phyloP scores from a whole-genome alignment of 2,113 vertebrate species.

The Corvus hawaiiensis region DNA sequence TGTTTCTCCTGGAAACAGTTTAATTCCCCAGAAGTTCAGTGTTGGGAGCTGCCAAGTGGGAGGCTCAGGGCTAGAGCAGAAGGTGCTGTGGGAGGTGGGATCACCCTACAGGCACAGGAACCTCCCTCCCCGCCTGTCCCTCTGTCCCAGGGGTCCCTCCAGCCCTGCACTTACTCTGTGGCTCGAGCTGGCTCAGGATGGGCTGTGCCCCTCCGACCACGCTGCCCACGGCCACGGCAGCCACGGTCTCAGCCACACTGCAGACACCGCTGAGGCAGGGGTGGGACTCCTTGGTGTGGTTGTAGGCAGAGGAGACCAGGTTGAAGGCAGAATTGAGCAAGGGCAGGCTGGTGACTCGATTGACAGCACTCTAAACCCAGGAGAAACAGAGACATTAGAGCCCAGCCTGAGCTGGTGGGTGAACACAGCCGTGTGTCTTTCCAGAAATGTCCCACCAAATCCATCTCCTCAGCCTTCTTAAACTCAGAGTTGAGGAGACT shows the following conservation, averaged over 20 bases:
- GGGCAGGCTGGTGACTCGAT: conserved; percentile 78
- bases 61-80: not conserved
- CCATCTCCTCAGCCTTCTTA: not conserved
- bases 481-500: not conserved
- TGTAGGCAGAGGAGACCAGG: conserved; percentile 80
- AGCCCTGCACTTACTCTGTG: conserved; percentile 80
- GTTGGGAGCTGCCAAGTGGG: not conserved
- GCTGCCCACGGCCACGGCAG: conserved; percentile 75
- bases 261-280: conserved; percentile 84
- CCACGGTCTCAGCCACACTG: conserved; percentile 80
- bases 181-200: conserved; percentile 83
- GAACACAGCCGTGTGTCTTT: fast-evolving
- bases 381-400: not conserved
- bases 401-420: not conserved
- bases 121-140: not conserved
- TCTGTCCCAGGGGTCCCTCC: not conserved
- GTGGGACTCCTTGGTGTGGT: conserved; percentile 81
- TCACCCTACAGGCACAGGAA: not conserved
- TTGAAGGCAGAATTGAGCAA: conserved; percentile 84
- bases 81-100: not conserved
- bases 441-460: not conserved
- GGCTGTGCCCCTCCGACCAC: conserved; percentile 84
- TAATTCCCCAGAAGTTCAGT: not conserved
- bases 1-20: not conserved
- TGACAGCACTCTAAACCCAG: conserved; percentile 71